Evolutionary conservation across 2,888 invertebrate species (phyloP).

Genomic region (Erebia aethiops): DNA sequence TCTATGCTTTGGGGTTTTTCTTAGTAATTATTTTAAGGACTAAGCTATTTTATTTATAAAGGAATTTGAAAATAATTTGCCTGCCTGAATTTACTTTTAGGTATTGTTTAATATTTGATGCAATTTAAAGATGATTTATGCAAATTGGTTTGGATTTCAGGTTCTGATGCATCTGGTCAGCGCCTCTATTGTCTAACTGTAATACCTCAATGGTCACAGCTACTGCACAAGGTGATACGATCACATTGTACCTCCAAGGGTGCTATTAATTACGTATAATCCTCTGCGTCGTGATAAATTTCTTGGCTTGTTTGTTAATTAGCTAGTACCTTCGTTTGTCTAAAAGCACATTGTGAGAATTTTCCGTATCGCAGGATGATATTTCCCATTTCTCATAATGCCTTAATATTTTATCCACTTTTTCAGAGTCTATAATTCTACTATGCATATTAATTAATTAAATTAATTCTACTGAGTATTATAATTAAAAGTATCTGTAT

Average conservation of each 20-base stretch:
- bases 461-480: not conserved
- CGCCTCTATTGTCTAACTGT: not conserved
- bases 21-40: no score
- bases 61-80: no score
- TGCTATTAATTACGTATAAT: slow-evolving; percentile 43
- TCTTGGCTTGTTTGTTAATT: slow-evolving; percentile 30
- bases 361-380: not conserved
- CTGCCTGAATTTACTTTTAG: no score
- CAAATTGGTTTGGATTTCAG: no score
- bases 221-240: slow-evolving; percentile 34
- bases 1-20: no score
- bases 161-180: no score
- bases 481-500: not conserved
- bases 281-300: slow-evolving; percentile 40
- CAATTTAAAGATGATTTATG: no score
- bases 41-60: no score
- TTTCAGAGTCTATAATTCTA: not conserved
- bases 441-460: not conserved
- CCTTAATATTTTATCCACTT: not conserved
- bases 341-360: slow-evolving; percentile 6
- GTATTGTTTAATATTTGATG: no score
- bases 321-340: slow-evolving; percentile 22
- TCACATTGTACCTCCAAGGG: slow-evolving; percentile 30
- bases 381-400: no score
- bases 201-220: not conserved